Evolutionary conservation across 2,888 invertebrate genomes (phyloP).

Genomic region (Strigamia transsilvanica): DNA sequence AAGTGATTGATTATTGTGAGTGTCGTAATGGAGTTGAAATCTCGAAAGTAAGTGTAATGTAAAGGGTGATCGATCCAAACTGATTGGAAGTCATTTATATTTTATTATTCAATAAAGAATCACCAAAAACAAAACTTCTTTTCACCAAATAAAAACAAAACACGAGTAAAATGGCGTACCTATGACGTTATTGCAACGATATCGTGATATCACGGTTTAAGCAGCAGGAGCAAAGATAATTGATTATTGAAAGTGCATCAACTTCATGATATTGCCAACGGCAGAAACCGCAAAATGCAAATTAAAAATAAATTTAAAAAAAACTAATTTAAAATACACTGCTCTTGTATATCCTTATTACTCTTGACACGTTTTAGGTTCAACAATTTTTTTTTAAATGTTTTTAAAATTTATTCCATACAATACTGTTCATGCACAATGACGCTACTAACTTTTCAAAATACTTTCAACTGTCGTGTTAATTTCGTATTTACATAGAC

Average conservation of each 20-base stretch:
- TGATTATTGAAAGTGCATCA: constrained; percentile 45
- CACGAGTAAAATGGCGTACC: too few relatives aligned
- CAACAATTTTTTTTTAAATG: neutral
- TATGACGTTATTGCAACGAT: neutral
- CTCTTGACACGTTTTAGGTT: neutral
- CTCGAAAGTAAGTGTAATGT: too few relatives aligned
- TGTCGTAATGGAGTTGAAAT: too few relatives aligned
- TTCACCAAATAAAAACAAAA: too few relatives aligned
- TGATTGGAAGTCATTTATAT: too few relatives aligned
- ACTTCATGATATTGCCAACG: neutral
- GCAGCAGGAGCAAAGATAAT: constrained; percentile 25
- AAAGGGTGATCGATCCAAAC: too few relatives aligned
- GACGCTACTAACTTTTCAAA: neutral
- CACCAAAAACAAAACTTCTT: too few relatives aligned
- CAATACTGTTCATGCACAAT: neutral
- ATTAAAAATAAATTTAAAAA: neutral
- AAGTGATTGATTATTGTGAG: too few relatives aligned
- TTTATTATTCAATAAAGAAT: too few relatives aligned
- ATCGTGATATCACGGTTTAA: constrained; percentile 4
- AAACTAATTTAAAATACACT: constrained; percentile 15
- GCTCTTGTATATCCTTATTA: neutral
- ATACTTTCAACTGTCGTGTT: neutral
- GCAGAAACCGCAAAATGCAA: constrained; percentile 32
- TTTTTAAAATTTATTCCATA: neutral
- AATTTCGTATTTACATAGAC: neutral